Percentiles rank a stretch among this genome's conserved stretches.
These are phyloP conservation scores for Platynereis dumerilii DNA, from an alignment of 2,888 invertebrate genomes.

Conservation along the genomic window DNA sequence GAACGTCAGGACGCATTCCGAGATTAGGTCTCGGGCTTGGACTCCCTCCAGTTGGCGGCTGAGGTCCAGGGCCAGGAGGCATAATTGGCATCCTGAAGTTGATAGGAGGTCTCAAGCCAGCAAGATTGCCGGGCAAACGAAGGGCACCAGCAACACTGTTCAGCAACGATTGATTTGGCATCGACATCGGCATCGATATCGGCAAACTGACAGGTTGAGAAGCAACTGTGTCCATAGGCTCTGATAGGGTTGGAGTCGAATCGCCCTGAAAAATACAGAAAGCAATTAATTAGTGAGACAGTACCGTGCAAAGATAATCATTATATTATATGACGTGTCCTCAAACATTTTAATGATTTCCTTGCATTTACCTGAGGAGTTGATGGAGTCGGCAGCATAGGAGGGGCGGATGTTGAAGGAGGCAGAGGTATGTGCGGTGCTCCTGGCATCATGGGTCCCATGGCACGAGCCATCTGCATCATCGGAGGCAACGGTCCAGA, in stretches of 20 bases:
- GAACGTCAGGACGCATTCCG: neutral
- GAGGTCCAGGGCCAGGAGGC: neutral
- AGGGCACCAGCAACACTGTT: no score
- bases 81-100: no score
- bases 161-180: no score
- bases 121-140: no score
- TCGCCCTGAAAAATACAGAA: slow-evolving; percentile 15
- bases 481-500: neutral
- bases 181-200: no score
- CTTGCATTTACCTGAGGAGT: slow-evolving; percentile 17
- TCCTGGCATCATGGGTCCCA: slow-evolving; percentile 7
- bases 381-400: neutral
- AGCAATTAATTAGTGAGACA: no score
- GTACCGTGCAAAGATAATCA: no score
- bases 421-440: slow-evolving; percentile 15
- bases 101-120: no score
- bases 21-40: neutral
- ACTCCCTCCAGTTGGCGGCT: neutral
- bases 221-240: slow-evolving; percentile 9
- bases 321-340: neutral
- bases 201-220: neutral
- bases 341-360: neutral
- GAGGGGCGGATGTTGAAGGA: slow-evolving; percentile 11
- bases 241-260: slow-evolving; percentile 21
- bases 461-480: no score